Evolutionary conservation across 2,888 invertebrate genomes (phyloP).

Genomic region (Cancer borealis): DNA sequence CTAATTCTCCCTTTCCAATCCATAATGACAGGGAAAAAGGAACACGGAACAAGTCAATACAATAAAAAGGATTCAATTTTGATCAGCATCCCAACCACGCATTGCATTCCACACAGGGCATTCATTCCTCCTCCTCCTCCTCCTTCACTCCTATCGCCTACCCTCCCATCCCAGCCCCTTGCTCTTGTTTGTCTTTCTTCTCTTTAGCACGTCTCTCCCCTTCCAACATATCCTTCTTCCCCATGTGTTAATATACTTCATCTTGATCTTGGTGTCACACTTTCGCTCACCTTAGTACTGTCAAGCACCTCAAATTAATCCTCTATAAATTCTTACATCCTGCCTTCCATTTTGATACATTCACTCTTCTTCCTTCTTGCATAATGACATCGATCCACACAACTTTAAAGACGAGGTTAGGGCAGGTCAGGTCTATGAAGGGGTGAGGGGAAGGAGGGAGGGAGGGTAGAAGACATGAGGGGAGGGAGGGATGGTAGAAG

Average conservation of each 20-base stretch:
- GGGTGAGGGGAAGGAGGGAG: not conserved
- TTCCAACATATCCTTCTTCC: not conserved
- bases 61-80: not conserved
- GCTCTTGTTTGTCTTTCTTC: not conserved
- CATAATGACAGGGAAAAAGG: not conserved
- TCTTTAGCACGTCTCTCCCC: not conserved
- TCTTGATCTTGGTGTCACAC: not conserved
- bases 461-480: not conserved
- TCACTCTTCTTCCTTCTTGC: no score
- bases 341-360: not conserved
- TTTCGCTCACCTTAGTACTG: no score
- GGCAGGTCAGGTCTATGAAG: not conserved
- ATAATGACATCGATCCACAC: not conserved
- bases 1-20: not conserved
- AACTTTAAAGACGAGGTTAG: not conserved
- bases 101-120: conserved; percentile 24
- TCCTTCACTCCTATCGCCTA: not conserved
- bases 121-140: conserved; percentile 17
- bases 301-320: not conserved
- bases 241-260: not conserved
- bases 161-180: not conserved
- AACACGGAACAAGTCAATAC: not conserved
- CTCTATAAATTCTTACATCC: not conserved
- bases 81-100: not conserved
- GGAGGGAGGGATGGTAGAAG: not conserved